Evolutionary conservation across 2,797 vertebrate species (phyloP), one percentile per base, ranked within the genome.

Genomic region (Carapus acus): DNA sequence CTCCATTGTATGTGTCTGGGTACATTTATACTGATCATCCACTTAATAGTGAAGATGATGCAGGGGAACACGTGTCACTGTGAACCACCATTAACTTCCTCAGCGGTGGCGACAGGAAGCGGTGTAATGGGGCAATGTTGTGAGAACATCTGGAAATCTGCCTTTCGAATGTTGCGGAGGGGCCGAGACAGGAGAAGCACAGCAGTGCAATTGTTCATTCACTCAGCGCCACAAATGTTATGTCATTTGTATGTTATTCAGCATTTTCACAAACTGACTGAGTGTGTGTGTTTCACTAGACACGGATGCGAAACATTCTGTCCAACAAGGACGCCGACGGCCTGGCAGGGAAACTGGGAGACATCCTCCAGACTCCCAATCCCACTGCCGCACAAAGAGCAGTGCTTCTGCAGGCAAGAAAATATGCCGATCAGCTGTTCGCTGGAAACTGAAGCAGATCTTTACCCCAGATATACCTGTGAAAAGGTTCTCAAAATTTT

Each of bases 391-490:
- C 80, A 0, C 61, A 62, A 2, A 60, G 65, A 59, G 34, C n/a
- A 4, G 76, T 86, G 20, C 71, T 88, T 51, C 42, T 60, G 6
- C 65, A 77, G 20, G 83, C 79, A 2, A 76, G 80, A 33, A 59
- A 66, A 66, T 73, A 80, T 13, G 73, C 64, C 1, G 72, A 85
- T 47, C 46, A 58, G 13, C 67, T 83, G 34, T 49, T 70, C 27
- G 69, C n/a, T n/a, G n/a, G n/a, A n/a, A n/a, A n/a, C n/a, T n/a
- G n/a, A n/a, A n/a, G n/a, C n/a, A n/a, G n/a, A n/a, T n/a, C n/a
- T n/a, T n/a, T n/a, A n/a, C n/a, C n/a, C n/a, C n/a, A n/a, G n/a
- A n/a, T n/a, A n/a, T n/a, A n/a, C n/a, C n/a, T n/a, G n/a, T n/a
- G 2, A 20, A 33, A 33, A 33, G 31, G 6, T 7, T 33, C 6